These are phyloP conservation scores for Dascillus cervinus DNA, from an alignment of 2,888 invertebrate species.

Conservation along the genomic window DNA sequence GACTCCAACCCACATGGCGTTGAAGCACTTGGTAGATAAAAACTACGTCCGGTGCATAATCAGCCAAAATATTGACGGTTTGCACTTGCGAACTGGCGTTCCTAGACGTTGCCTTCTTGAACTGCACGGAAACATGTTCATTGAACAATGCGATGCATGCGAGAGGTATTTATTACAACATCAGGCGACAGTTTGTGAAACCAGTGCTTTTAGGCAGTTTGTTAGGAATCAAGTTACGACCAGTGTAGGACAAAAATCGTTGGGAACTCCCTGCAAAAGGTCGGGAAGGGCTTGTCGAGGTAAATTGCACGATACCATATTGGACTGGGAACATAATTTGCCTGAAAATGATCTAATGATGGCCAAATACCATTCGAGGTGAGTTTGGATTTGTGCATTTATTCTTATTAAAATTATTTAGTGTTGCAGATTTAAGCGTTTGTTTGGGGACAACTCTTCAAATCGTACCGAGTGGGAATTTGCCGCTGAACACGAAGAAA, in stretches of 20 bases:
- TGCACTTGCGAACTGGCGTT: slow-evolving; percentile 88
- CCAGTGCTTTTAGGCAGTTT: slow-evolving; percentile 57
- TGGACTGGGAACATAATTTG: slow-evolving; percentile 96
- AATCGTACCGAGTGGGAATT: slow-evolving; percentile 92
- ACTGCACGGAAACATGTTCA: slow-evolving; percentile 97
- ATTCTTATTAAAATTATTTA: slow-evolving; percentile 45
- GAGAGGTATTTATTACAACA: slow-evolving; percentile 49
- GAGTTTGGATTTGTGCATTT: slow-evolving; percentile 15
- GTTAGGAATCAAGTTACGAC: slow-evolving; percentile 66
- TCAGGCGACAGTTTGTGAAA: slow-evolving; percentile 1
- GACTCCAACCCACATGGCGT: slow-evolving; percentile 89
- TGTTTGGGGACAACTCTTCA: slow-evolving; percentile 96
- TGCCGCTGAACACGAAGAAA: slow-evolving; percentile 79
- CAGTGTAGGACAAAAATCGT: slow-evolving; percentile 73
- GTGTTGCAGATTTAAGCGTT: slow-evolving; percentile 86
- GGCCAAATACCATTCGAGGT: slow-evolving; percentile 84
- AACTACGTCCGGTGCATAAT: slow-evolving; percentile 77
- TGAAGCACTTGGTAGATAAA: slow-evolving; percentile 69
- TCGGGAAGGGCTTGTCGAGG: slow-evolving; percentile 78
- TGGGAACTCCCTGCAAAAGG: slow-evolving; percentile 59
- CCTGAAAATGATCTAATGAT: slow-evolving; percentile 79
- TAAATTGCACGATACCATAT: slow-evolving; percentile 77
- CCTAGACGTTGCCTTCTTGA: slow-evolving; percentile 76
- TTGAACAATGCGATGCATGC: slow-evolving; percentile 88
- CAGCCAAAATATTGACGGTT: slow-evolving; percentile 97